Base-by-base conservation (phyloP, 2,888 invertebrate species). In the Galerucella calmariensis region DNA sequence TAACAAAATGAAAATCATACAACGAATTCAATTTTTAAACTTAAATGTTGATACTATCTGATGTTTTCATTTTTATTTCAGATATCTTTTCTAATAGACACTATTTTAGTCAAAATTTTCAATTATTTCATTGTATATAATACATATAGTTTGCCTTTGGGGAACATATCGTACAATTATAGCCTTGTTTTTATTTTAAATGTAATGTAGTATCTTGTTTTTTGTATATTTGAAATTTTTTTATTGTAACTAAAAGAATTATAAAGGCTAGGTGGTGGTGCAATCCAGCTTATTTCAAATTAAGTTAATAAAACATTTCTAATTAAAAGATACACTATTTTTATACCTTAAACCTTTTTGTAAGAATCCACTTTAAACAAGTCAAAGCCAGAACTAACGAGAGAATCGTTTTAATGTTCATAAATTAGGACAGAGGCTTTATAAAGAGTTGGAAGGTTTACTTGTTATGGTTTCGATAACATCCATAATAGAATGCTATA, bases 201-300 rank as follows among this genome's bases (percentile, higher is more conserved):
- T 71, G 16, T 76, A 75, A 77, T 73, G 63, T 76, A 67, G 9
- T 72, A 69, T 76, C 65, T 74, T 69, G 58, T 76, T 77, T 63
- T 77, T 77, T 75, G 67, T 80, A 76, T 75, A 75, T 70, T 75
- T 72, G 71, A 72, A 78, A 79, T 74, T 80, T 81, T 63, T 81
- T 77, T 76, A 78, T 78, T 81, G 76, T 79, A 80, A 67, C 75
- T 79, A 82, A 80, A 78, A 75, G n/a, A 81, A 82, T 82, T 82
- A 81, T 83, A 83, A 83, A 85, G 85, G 85, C 84, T 85, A 85
- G 85, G 86, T 86, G 86, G 85, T 85, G 86, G 86, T 86, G 86
- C 86, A 86, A 86, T 86, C 84, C 82, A 82, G 85, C 85, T 85
- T 84, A 81, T 81, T 84, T 81, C 82, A 83, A 85, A 83, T 80